Evolutionary conservation across 2,888 invertebrate species (phyloP), one percentile per base, ranked within the genome.

Genomic region (Halictus ligatus): DNA sequence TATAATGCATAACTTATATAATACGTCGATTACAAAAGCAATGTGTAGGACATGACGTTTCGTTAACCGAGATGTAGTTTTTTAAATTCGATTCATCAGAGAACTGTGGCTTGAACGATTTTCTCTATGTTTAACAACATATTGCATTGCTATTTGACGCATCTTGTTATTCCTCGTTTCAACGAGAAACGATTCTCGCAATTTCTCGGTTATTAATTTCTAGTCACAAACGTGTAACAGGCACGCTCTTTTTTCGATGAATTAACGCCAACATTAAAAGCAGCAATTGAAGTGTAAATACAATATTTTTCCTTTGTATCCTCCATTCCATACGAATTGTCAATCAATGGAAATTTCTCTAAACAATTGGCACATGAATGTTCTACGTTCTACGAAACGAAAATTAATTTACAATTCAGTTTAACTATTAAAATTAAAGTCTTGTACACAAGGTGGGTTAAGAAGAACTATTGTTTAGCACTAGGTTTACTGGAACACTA

Each of bases 11-110:
- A 35, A 43, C 40, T 54, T 64, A 76, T 29, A 64, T 64, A 64
- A 64, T 64, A 64, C 71, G 73, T 72, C 15, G 29, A 71, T 50
- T 85, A 79, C 21, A 85, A 79, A 83, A 79, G 75, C 67, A 35
- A 80, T 67, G 2, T 80, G 50, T 84, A 40, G 29, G 12, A n/a
- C 58, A 58, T n/a, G 58, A 58, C n/a, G n/a, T 58, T 12, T 1
- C 58, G 58, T 58, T 58, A 12, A n/a, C 12, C n/a, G 58, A 10
- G n/a, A 58, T 58, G 25, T 58, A 58, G 58, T 58, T 6, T 8
- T 35, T 46, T 40, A 73, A 75, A 35, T 77, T 48, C 21, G 18
- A 43, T 76, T 64, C 18, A 54, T 50, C 64, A 75, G 75, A 72
- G 71, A 78, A 71, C 71, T 43, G 4, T 77, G 6, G 50, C 64